phyloP scores from a whole-genome alignment of 2,888 invertebrate genomes.

The Oxystoma pomonae region DNA sequence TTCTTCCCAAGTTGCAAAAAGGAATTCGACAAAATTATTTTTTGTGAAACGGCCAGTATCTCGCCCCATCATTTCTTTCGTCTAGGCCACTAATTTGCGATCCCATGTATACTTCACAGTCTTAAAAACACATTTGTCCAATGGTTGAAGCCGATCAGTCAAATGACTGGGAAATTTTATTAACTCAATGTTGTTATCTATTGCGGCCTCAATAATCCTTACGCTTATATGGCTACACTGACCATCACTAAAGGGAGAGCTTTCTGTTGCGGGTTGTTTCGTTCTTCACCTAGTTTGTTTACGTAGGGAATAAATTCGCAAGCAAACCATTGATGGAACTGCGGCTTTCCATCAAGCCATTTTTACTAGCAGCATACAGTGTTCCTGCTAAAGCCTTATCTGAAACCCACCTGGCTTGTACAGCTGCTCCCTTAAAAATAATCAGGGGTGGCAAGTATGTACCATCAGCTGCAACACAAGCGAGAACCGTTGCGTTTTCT shows the following conservation, averaged over 20 bases:
- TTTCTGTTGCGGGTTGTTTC: conserved; percentile 14
- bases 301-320: conserved; percentile 19
- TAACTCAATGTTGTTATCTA: conserved; percentile 21
- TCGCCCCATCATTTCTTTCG: conserved; percentile 18
- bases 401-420: conserved; percentile 29
- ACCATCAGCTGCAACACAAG: conserved; percentile 29
- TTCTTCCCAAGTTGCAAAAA: too few relatives aligned
- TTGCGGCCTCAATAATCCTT: conserved; percentile 19
- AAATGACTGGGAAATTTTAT: conserved; percentile 23
- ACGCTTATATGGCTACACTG: conserved; percentile 24
- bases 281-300: conserved; percentile 7
- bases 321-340: conserved; percentile 23
- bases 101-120: conserved; percentile 21
- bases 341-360: conserved; percentile 33
- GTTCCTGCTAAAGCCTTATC: conserved; percentile 27
- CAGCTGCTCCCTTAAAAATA: conserved; percentile 30
- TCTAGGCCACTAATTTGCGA: conserved; percentile 19
- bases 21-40: conserved; percentile 3
- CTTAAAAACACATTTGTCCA: conserved; percentile 18
- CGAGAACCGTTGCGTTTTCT: conserved; percentile 31
- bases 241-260: conserved; percentile 19
- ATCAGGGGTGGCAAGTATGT: conserved; percentile 30
- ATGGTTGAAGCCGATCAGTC: conserved; percentile 23
- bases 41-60: conserved; percentile 16
- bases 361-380: conserved; percentile 29